Conservation (phyloP, 1,140 invertebrate genomes). For the Trichonephila clavata region DNA sequence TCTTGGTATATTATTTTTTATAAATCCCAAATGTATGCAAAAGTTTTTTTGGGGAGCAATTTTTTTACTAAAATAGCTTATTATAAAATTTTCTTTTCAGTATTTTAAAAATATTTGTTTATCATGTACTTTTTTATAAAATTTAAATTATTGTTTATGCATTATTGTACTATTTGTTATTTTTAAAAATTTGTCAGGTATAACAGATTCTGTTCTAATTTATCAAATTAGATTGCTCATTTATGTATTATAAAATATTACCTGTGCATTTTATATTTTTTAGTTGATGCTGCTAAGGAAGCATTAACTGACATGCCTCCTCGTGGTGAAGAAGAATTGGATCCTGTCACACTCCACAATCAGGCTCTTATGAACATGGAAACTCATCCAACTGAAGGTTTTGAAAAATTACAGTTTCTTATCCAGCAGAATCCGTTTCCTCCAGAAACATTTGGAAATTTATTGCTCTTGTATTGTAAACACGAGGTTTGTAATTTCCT, state of each 20-base stretch:
- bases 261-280: neutral
- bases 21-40: too few species aligned
- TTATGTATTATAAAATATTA: neutral
- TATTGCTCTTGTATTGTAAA: slow-evolving; percentile 97
- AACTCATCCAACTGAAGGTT: slow-evolving; percentile 93
- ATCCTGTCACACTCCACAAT: slow-evolving; percentile 98
- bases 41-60: too few species aligned
- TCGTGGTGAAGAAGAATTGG: slow-evolving; percentile 95
- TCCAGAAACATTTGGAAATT: slow-evolving; percentile 98
- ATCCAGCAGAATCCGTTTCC: slow-evolving; percentile 96
- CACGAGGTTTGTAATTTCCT: slow-evolving; percentile 86
- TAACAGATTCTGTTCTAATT: too few species aligned
- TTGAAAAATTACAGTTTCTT: slow-evolving; percentile 98
- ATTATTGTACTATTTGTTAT: too few species aligned
- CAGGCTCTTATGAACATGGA: slow-evolving; percentile 98
- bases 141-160: too few species aligned
- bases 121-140: too few species aligned
- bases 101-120: too few species aligned
- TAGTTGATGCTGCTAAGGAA: slow-evolving; percentile 93
- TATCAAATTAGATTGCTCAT: too few species aligned
- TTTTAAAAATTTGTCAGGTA: too few species aligned
- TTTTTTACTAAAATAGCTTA: too few species aligned
- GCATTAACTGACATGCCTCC: slow-evolving; percentile 99
- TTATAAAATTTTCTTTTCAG: too few species aligned
- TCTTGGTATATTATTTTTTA: too few species aligned